A percentile compares a stretch with the other conserved stretches of the same genome.
Evolutionary conservation across 2,113 vertebrate species (phyloP).

Genomic region (Eclectus roratus): DNA sequence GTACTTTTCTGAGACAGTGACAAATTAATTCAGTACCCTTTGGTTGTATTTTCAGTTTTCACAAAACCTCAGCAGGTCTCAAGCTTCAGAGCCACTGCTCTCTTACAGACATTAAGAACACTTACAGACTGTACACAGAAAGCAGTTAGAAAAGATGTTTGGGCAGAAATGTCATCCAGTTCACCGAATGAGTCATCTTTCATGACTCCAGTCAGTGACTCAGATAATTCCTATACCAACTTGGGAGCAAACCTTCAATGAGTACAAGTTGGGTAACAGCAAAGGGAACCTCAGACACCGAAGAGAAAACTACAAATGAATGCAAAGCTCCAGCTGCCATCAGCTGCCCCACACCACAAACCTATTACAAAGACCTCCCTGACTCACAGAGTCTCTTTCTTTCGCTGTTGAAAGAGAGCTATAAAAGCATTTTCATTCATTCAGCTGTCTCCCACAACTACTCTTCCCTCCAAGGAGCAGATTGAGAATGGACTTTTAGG

Average conservation of each 20-base stretch:
- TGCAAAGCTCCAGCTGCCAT: not conserved
- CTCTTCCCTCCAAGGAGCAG: not conserved
- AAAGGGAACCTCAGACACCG: not conserved
- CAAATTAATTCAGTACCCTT: not conserved
- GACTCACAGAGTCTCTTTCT: not conserved
- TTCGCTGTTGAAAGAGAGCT: not conserved
- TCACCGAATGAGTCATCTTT: slow-evolving; percentile 46
- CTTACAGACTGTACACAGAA: slow-evolving; percentile 13
- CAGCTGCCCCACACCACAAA: not conserved
- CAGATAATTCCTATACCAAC: slow-evolving; percentile 42
- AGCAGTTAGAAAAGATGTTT: slow-evolving; percentile 29
- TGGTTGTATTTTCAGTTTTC: not conserved
- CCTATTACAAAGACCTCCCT: not conserved
- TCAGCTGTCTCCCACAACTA: not conserved
- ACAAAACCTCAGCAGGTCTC: not conserved
- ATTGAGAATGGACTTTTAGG: not conserved
- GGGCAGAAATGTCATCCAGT: slow-evolving; percentile 29
- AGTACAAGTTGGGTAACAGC: not conserved
- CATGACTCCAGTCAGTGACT: slow-evolving; percentile 45
- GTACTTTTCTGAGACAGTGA: not conserved
- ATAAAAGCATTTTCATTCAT: not conserved
- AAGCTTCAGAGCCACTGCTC: not conserved
- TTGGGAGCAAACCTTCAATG: not conserved
- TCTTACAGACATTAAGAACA: not conserved
- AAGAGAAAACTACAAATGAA: not conserved